Base-by-base conservation (phyloP, 2,113 vertebrate species). In the Rhea pennata region DNA sequence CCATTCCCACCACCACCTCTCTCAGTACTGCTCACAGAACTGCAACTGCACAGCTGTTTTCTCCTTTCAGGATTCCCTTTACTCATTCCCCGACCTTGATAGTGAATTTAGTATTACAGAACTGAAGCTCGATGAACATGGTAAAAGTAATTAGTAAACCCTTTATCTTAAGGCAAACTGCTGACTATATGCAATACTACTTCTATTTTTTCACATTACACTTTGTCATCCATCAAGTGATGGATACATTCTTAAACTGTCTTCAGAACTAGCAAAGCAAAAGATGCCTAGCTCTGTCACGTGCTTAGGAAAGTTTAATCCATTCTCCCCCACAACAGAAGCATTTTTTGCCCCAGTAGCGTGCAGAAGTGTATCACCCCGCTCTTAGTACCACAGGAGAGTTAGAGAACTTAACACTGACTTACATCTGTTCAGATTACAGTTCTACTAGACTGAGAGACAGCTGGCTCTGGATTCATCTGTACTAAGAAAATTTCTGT, bases 331-430 rank as follows among this genome's bases (percentile, higher is more conserved):
- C 8, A 17, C 6, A 50, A 23, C 0, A 6, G 39, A 48, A 56
- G 42, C 1, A 3, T 46, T 33, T 29, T 5, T 69, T 26, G 13
- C 10, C 7, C 62, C 6, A 29, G 62, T 9, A 46, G 56, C 16
- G 62, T 5, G 24, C 24, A 36, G 17, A 66, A 16, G 1, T 16
- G 29, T 15, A 59, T 0, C 12, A 48, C 5, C 9, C 6, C 3
- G 10, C 23, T 15, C 16, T 36, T 53, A 39, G 56, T 33, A 50
- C 77, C 36, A 46, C 2, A 3, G 15, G 14, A 5, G 20, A 88
- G 15, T 6, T 70, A 72, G 5, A 61, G 15, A 19, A 1, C 4
- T 36, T 3, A 8, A 53, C 29, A 48, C 10, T 62, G 23, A 23
- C 7, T 90, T 6, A 10, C 58, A 36, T 14, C 13, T 40, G 6